Evolutionary conservation across 2,113 vertebrate genomes (phyloP).

Genomic region (Turdus rufiventris): DNA sequence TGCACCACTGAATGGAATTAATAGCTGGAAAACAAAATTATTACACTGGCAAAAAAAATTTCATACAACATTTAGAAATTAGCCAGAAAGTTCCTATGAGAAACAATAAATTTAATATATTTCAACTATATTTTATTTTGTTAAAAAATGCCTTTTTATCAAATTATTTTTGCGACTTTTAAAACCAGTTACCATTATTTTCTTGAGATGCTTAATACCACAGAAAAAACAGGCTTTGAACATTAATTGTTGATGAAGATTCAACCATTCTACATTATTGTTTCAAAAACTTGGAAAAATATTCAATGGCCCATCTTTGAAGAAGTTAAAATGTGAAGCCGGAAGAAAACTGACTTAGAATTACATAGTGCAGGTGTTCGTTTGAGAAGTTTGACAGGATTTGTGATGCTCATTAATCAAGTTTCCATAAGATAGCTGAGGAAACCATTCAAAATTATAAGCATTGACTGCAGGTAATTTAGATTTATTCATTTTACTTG

Average conservation of each 20-base stretch:
- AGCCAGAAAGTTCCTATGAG: background rate
- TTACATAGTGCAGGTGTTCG: background rate
- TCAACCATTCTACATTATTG: background rate
- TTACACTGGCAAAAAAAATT: background rate
- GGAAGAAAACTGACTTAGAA: background rate
- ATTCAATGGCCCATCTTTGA: background rate
- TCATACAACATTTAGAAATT: background rate
- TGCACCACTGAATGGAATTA: background rate
- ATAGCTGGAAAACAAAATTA: background rate
- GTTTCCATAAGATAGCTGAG: background rate
- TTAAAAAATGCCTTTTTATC: background rate
- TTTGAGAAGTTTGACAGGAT: background rate
- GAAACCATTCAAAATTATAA: background rate
- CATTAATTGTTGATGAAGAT: background rate
- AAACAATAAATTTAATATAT: background rate
- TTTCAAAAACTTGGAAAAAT: background rate
- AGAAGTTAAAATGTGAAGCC: background rate
- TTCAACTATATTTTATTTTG: background rate
- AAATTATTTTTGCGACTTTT: background rate
- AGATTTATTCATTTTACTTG: background rate
- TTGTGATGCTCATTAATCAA: background rate
- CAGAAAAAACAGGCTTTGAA: background rate
- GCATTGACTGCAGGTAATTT: background rate
- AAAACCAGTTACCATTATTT: background rate
- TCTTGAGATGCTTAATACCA: background rate